These are phyloP conservation scores for Chymomyza amoena DNA, from an alignment of 2,888 invertebrate genomes.

Conservation along the genomic window DNA sequence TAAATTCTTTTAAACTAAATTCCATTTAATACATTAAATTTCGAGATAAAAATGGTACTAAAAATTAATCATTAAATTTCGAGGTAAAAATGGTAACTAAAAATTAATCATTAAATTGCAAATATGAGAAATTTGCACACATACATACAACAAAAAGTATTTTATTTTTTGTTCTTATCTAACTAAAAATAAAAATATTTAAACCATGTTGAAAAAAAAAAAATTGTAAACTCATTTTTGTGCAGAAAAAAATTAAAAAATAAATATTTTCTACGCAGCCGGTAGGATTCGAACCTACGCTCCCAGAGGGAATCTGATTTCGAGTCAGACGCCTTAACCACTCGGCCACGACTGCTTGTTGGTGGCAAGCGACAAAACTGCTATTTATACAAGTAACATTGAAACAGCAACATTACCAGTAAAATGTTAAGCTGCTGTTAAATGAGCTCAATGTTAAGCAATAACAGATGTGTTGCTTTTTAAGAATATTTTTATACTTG, in stretches of 20 bases:
- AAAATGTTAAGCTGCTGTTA: background rate
- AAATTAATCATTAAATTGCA: no score
- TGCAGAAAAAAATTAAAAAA: background rate
- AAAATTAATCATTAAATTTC: no score
- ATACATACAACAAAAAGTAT: no score
- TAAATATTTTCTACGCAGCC: conserved; percentile 68
- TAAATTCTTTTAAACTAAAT: no score
- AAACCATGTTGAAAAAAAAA: no score
- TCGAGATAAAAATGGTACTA: no score
- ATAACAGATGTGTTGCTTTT: background rate
- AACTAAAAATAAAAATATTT: no score
- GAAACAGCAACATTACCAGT: background rate
- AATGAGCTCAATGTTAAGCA: background rate
- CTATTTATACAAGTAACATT: background rate
- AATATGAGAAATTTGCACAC: no score
- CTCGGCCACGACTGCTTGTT: conserved; percentile 79
- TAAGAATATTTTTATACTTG: no score
- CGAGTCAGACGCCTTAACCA: conserved; percentile 80
- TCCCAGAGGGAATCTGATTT: conserved; percentile 80
- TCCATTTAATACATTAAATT: no score
- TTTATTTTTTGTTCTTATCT: no score
- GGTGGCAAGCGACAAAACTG: background rate
- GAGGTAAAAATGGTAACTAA: no score
- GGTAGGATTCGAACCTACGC: conserved; percentile 80
- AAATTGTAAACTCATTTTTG: background rate